A percentile compares a stretch with the other conserved stretches of the same genome.
phyloP scores from a whole-genome alignment of 2,888 invertebrate species.

The Pheosia gnoma region DNA sequence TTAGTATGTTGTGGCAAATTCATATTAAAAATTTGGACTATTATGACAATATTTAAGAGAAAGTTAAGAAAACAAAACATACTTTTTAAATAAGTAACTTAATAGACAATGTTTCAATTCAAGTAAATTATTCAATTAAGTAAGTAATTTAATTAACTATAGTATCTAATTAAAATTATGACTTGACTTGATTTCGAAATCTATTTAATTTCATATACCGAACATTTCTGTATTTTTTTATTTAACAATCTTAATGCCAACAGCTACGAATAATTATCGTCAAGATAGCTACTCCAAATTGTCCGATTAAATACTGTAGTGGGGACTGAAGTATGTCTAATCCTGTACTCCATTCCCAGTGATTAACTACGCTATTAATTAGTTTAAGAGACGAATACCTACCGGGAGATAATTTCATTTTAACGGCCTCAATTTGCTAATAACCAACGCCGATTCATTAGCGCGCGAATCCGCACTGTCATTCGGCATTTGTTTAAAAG shows the following conservation, averaged over 20 bases:
- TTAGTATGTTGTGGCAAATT: neutral
- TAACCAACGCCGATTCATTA: constrained; percentile 68
- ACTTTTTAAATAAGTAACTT: too few species aligned
- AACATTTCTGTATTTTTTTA: too few species aligned
- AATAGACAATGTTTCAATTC: too few species aligned
- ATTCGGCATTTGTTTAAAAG: constrained; percentile 61
- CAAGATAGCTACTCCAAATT: constrained; percentile 15
- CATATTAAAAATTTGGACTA: too few species aligned
- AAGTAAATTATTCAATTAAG: too few species aligned
- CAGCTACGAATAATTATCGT: constrained; percentile 2
- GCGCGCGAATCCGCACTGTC: constrained; percentile 64
- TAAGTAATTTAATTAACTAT: too few species aligned
- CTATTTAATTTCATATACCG: too few species aligned
- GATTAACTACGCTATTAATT: constrained; percentile 68
- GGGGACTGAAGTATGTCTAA: constrained; percentile 44
- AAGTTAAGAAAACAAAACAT: too few species aligned
- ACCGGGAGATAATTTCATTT: constrained; percentile 67
- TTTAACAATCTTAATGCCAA: too few species aligned
- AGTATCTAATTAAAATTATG: too few species aligned
- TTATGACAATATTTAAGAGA: too few species aligned
- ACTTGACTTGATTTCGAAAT: too few species aligned
- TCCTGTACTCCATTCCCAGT: constrained; percentile 62
- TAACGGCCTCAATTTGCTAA: constrained; percentile 73
- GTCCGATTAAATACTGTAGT: constrained; percentile 19
- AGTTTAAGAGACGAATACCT: constrained; percentile 44